These are phyloP conservation scores for Chloroclysta siterata DNA, from an alignment of 2,888 invertebrate genomes.

Conservation along the genomic window DNA sequence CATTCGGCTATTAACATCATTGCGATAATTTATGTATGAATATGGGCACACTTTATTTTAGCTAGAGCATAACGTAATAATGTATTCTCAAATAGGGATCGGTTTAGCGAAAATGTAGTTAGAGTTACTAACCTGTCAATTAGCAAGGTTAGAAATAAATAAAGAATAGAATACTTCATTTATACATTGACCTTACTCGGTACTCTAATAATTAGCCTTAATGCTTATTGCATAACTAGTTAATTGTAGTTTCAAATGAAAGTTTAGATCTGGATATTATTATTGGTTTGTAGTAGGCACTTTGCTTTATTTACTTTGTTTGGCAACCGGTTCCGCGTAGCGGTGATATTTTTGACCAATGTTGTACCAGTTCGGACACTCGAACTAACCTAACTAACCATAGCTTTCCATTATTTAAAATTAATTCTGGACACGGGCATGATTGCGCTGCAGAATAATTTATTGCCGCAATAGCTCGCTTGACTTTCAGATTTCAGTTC, in stretches of 20 bases:
- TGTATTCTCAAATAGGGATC: background rate
- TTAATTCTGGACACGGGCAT: constrained; percentile 47
- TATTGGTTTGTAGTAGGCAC: background rate
- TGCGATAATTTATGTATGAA: constrained; percentile 12
- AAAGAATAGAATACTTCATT: no score
- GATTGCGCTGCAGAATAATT: constrained; percentile 44
- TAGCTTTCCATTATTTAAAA: constrained; percentile 49
- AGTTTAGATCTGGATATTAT: background rate
- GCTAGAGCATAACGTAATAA: constrained; percentile 8
- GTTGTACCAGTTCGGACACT: background rate
- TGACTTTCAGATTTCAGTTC: constrained; percentile 9
- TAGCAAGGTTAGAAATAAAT: no score
- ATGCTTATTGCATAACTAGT: no score
- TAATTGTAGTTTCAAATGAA: no score
- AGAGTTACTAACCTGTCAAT: background rate
- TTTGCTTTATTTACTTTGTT: background rate
- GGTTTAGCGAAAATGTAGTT: background rate
- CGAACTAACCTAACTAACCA: constrained; percentile 23
- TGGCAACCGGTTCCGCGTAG: background rate
- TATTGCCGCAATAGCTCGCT: constrained; percentile 15
- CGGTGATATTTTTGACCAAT: constrained; percentile 1
- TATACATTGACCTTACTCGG: no score
- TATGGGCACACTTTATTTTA: background rate
- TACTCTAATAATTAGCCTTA: no score
- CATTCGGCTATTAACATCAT: constrained; percentile 12